phyloP scores from a whole-genome alignment of 1,140 invertebrate genomes.

The Drosophila sp. region DNA sequence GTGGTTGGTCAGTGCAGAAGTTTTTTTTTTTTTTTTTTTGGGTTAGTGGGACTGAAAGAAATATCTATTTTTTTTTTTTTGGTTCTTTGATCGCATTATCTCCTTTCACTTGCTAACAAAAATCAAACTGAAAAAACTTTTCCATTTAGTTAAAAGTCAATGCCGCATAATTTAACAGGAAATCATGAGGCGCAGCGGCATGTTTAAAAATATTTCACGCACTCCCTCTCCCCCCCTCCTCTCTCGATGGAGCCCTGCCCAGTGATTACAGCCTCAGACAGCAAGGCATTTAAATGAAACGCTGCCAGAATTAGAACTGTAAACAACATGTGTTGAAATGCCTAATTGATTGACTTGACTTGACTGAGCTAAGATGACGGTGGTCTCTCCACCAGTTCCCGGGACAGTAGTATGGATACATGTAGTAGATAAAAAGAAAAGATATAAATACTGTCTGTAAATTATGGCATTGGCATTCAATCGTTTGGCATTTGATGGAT shows the following conservation, averaged over 20 bases:
- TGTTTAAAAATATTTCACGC: constrained; percentile 69
- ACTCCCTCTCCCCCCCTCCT: constrained; percentile 3
- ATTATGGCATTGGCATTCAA: constrained; percentile 73
- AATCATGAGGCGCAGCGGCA: constrained; percentile 62
- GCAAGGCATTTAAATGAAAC: constrained; percentile 69
- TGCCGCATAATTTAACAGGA: constrained; percentile 75
- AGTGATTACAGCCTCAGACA: constrained; percentile 49
- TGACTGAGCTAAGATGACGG: constrained; percentile 45
- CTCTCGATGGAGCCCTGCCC: not conserved
- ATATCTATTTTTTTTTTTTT: not conserved
- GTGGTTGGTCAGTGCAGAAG: constrained; percentile 7
- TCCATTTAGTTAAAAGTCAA: constrained; percentile 60
- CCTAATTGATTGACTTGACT: constrained; percentile 79
- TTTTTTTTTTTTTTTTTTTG: not conserved
- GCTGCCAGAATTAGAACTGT: constrained; percentile 75
- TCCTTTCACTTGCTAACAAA: constrained; percentile 31
- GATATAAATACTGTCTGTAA: constrained; percentile 30
- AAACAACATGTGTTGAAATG: constrained; percentile 81
- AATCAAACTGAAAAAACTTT: constrained; percentile 35
- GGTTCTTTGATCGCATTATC: constrained; percentile 30
- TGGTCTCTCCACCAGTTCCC: constrained; percentile 10
- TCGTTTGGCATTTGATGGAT: constrained; percentile 59
- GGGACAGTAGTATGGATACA: constrained; percentile 6
- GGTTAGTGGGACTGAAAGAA: not conserved
- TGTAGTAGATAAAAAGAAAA: constrained; percentile 18